Percentiles rank a stretch among this genome's conserved stretches.
phyloP scores from a whole-genome alignment of 2,888 invertebrate species.

The Pterobdella sp. region DNA sequence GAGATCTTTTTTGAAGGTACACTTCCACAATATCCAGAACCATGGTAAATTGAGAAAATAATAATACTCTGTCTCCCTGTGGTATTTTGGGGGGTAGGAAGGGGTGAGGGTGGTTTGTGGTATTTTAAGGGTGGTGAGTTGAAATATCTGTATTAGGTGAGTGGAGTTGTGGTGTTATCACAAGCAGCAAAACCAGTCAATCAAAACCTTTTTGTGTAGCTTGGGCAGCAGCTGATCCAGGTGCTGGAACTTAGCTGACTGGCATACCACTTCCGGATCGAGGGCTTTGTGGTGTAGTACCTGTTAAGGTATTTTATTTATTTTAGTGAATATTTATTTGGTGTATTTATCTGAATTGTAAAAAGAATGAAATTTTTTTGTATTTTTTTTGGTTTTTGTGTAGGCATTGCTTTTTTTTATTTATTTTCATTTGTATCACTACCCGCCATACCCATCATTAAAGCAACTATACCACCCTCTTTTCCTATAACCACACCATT shows the following conservation, averaged over 20 bases:
- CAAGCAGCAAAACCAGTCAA: background rate
- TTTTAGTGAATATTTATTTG: no score
- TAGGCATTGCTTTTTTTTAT: no score
- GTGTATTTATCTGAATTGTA: no score
- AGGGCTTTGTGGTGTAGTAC: constrained; percentile 40
- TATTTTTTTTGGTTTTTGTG: no score
- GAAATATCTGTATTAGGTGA: background rate
- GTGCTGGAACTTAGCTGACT: constrained; percentile 77
- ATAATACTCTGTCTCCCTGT: constrained; percentile 62
- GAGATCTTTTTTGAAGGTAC: constrained; percentile 66
- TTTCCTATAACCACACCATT: no score
- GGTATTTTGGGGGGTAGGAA: background rate
- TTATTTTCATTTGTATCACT: no score
- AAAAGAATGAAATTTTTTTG: no score
- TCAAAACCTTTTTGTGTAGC: constrained; percentile 56
- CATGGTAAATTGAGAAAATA: constrained; percentile 94
- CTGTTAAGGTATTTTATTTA: no score
- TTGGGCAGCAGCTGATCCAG: constrained; percentile 70
- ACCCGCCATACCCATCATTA: no score
- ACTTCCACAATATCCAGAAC: constrained; percentile 85
- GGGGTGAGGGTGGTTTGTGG: background rate
- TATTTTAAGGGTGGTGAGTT: background rate
- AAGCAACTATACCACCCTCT: no score
- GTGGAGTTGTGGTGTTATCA: background rate
- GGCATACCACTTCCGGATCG: constrained; percentile 61